Evolutionary conservation across 2,888 invertebrate species (phyloP), one percentile per base, ranked within the genome.

Genomic region (Andricus quercusramuli): DNA sequence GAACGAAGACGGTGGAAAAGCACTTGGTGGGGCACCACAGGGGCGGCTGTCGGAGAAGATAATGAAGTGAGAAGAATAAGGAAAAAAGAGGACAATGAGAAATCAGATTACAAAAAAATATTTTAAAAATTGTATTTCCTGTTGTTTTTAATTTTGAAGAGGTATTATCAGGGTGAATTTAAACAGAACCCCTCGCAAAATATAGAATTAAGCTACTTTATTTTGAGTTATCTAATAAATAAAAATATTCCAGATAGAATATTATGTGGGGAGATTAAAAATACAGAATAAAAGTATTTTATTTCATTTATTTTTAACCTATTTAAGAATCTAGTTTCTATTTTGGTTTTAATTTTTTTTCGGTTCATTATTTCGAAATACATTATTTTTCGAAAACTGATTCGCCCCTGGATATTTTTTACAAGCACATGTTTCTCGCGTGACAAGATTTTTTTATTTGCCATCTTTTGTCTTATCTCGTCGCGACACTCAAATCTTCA

Each of bases 371-470:
- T n/a, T n/a, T n/a, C n/a, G n/a, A n/a, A n/a, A 29, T 22, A 47
- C 17, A 65, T 67, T 3, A 41, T 17, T 59, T 70, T 9, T 41
- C 13, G 37, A 37, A 37, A 51, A 41, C 25, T 66, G n/a, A 79
- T 66, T 74, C 76, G 64, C 47, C 74, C 76, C 76, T 68, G 68
- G 1, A 41, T 22, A n/a, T 22, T 67, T 67, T 3, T n/a, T 13
- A 44, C n/a, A 68, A 25, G 11, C 68, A 68, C 44, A 44, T 68
- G 68, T 44, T 47, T 68, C 25, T 25, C n/a, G 47, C 68, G 25
- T 68, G 68, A 22, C 17, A 44, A 68, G 22, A 68, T 22, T 44
- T 47, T 68, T 68, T 68, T 44, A 68, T 68, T 68, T 68, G 47
- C 44, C 68, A 11, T 25, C 68, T 68, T 47, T 68, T 68, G 25